These are phyloP conservation scores for Leptinotarsa tumamoca DNA, from an alignment of 2,888 invertebrate genomes.

Conservation along the genomic window DNA sequence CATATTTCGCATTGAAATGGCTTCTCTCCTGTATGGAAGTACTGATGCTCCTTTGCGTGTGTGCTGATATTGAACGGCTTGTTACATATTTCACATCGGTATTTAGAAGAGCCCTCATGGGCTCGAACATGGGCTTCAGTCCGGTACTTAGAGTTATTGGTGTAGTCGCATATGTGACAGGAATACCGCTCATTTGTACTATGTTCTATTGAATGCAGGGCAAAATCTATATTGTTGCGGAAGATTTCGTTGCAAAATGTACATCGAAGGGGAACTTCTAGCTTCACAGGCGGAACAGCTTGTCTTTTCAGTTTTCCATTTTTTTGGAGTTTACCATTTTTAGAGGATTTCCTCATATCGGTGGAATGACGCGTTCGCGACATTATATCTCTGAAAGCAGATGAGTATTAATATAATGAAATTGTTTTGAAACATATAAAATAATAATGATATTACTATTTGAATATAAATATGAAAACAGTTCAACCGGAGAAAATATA, in stretches of 20 bases:
- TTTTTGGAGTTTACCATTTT: conserved; percentile 60
- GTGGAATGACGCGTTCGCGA: background rate
- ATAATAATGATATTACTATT: no score
- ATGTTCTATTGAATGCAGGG: conserved; percentile 55
- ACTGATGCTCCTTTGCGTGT: conserved; percentile 56
- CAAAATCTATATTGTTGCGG: conserved; percentile 58
- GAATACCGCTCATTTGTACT: conserved; percentile 50
- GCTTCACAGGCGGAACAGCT: conserved; percentile 37
- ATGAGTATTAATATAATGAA: background rate
- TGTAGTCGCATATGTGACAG: conserved; percentile 59
- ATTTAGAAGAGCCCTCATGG: conserved; percentile 65
- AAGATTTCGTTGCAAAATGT: conserved; percentile 69
- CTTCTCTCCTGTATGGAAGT: conserved; percentile 60
- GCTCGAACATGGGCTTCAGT: conserved; percentile 63
- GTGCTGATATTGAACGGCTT: conserved; percentile 56
- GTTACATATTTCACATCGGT: conserved; percentile 56
- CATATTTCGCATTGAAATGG: conserved; percentile 70
- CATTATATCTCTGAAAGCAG: conserved; percentile 16
- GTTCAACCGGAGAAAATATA: no score
- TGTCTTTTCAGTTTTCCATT: conserved; percentile 24
- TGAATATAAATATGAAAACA: no score
- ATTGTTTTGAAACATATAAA: no score
- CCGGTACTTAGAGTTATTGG: conserved; percentile 57
- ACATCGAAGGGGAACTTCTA: conserved; percentile 65
- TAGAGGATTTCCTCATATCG: conserved; percentile 68